Percentiles rank a stretch among this genome's conserved stretches.
Evolutionary conservation across 2,888 invertebrate species (phyloP).

Genomic region (Cephus pulcher): DNA sequence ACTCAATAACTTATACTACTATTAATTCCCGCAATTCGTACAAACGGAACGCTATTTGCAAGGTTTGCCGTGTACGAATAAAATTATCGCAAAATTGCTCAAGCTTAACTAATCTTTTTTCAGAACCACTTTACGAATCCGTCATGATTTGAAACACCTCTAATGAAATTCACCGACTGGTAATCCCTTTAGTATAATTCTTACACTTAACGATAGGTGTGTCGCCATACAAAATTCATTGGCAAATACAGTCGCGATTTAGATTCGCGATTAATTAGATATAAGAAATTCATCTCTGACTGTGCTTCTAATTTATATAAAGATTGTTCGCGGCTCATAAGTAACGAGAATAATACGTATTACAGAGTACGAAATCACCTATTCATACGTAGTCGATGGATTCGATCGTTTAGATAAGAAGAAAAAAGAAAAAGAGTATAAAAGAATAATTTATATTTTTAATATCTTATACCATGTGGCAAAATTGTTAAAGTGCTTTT

Average conservation of each 20-base stretch:
- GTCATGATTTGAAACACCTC: slow-evolving; percentile 61
- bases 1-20: background rate
- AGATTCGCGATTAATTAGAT: background rate
- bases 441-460: background rate
- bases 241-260: background rate
- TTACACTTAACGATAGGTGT: background rate
- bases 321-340: background rate
- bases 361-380: too few species aligned
- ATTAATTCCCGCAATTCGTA: background rate
- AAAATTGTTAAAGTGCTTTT: too few species aligned
- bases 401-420: background rate
- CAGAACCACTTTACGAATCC: slow-evolving; percentile 47
- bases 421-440: slow-evolving; percentile 6
- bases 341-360: too few species aligned
- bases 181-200: slow-evolving; percentile 28
- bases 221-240: background rate
- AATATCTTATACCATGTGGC: too few species aligned
- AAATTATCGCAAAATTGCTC: background rate
- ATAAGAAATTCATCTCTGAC: too few species aligned
- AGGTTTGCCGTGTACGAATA: background rate
- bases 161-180: slow-evolving; percentile 48
- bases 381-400: too few species aligned
- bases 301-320: background rate
- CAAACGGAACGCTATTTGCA: background rate
- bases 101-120: slow-evolving; percentile 23